Conservation (phyloP, 2,113 vertebrate species). For the Rhinolophus ferrumequinum region DNA sequence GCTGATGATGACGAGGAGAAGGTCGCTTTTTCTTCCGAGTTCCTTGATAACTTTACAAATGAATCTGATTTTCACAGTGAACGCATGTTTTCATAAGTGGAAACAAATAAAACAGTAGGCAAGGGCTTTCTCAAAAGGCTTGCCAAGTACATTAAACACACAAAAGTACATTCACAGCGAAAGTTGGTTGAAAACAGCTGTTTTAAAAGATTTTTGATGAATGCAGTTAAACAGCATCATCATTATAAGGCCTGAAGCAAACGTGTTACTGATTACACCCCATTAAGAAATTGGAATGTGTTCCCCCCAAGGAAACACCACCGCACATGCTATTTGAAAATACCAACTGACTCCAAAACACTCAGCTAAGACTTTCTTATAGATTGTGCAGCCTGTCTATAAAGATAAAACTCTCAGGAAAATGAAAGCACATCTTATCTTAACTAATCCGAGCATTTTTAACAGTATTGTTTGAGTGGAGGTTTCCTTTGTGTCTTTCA, state of each 20-base stretch:
- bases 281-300: constrained; percentile 87
- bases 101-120: constrained; percentile 81
- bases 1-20: background rate
- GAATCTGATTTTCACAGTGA: constrained; percentile 74
- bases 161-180: constrained; percentile 64
- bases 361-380: constrained; percentile 67
- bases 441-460: constrained; percentile 53
- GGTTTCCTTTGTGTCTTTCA: constrained; percentile 20
- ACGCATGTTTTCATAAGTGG: constrained; percentile 76
- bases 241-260: constrained; percentile 83
- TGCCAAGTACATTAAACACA: constrained; percentile 72
- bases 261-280: constrained; percentile 87
- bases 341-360: constrained; percentile 73
- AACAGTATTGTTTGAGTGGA: constrained; percentile 20
- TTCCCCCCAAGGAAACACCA: constrained; percentile 79
- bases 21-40: constrained; percentile 22
- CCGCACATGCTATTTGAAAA: constrained; percentile 69
- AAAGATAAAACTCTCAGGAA: constrained; percentile 71
- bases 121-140: constrained; percentile 69
- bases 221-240: constrained; percentile 77
- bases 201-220: constrained; percentile 68
- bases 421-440: constrained; percentile 68
- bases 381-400: constrained; percentile 68
- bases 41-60: constrained; percentile 74
- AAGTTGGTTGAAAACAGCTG: constrained; percentile 77